phyloP scores from a whole-genome alignment of 2,888 invertebrate genomes.

The Zygothrica quintamaculata region DNA sequence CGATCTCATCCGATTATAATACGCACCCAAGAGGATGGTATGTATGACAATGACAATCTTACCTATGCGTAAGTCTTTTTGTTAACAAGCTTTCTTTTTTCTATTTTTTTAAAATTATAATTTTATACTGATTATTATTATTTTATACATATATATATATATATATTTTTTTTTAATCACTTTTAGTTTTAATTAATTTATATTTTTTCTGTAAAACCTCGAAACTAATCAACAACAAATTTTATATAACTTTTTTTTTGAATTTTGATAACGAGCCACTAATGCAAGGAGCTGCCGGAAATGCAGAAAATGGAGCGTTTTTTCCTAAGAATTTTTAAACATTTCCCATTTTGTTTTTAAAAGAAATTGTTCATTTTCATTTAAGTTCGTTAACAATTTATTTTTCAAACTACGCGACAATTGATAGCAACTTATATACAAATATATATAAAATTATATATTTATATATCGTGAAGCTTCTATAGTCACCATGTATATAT shows the following conservation, averaged over 20 bases:
- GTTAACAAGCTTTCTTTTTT: slow-evolving; percentile 39
- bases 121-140: slow-evolving; percentile 10
- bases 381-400: slow-evolving; percentile 26
- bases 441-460: too few species aligned
- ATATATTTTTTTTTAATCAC: slow-evolving; percentile 5
- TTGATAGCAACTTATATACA: too few species aligned
- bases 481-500: slow-evolving; percentile 16
- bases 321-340: slow-evolving; percentile 23
- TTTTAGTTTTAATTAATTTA: slow-evolving; percentile 22
- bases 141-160: slow-evolving; percentile 12
- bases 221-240: slow-evolving; percentile 67
- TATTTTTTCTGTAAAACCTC: slow-evolving; percentile 19
- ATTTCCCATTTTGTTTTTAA: slow-evolving; percentile 30
- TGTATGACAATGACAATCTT: slow-evolving; percentile 86
- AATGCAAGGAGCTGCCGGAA: slow-evolving; percentile 63
- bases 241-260: slow-evolving; percentile 71
- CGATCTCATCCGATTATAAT: slow-evolving; percentile 95
- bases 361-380: slow-evolving; percentile 25
- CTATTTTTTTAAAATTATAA: slow-evolving; percentile 30
- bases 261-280: slow-evolving; percentile 71
- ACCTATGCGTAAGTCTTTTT: slow-evolving; percentile 72
- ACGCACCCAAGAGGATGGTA: slow-evolving; percentile 99
- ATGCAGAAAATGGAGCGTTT: slow-evolving; percentile 66
- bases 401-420: too few species aligned
- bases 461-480: not conserved